Evolutionary conservation across 2,113 vertebrate species (phyloP).

Genomic region (Corvus cornix): DNA sequence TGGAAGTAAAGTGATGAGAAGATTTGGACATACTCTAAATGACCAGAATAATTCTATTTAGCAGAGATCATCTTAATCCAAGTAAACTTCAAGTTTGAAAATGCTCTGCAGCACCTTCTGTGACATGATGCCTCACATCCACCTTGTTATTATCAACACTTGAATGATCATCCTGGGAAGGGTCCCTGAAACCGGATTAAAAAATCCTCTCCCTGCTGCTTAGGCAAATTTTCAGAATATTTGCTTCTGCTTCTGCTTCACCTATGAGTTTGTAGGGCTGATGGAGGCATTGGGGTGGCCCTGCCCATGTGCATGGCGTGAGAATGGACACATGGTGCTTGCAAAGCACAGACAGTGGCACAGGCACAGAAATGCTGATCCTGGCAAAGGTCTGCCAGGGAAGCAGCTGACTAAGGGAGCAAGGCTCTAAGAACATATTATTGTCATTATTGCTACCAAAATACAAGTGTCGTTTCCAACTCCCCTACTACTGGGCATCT

Average conservation of each 20-base stretch:
- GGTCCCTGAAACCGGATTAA: neutral
- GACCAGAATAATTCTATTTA: neutral
- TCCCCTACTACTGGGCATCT: neutral
- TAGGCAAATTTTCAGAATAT: neutral
- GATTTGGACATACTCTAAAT: neutral
- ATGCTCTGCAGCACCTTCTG: neutral
- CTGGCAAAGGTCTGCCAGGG: neutral
- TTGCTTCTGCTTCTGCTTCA: neutral
- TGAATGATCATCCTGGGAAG: neutral
- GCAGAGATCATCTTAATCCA: neutral
- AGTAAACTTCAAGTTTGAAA: neutral
- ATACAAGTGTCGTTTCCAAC: neutral
- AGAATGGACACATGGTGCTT: neutral
- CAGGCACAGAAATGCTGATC: neutral
- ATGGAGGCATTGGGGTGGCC: neutral
- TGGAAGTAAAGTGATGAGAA: neutral
- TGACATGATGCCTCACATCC: neutral
- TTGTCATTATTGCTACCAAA: neutral
- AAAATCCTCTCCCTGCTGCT: neutral
- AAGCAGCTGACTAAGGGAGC: neutral
- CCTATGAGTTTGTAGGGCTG: neutral
- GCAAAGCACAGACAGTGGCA: neutral
- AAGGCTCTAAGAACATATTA: neutral
- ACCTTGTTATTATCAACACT: neutral
- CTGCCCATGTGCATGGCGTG: fast-evolving